Evolutionary conservation across 2,113 vertebrate genomes (phyloP).

Genomic region (human (Homo sapiens)): GRCh38 chr4:152944001-152944500

Average conservation of each 20-base stretch:
- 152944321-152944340: neutral
- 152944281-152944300: neutral
- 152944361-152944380: neutral
- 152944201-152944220: neutral
- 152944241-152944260: neutral
- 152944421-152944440: neutral
- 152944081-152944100: neutral
- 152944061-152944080: neutral
- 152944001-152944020: neutral
- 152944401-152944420: neutral
- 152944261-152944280: neutral
- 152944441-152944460: constrained; percentile 1
- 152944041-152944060: neutral
- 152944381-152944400: neutral
- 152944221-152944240: neutral
- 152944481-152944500: constrained; percentile 43
- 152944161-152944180: neutral
- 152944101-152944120: neutral
- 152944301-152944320: neutral
- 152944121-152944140: neutral
- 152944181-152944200: neutral
- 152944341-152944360: neutral
- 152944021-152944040: neutral
- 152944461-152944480: constrained; percentile 49
- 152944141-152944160: neutral